These are phyloP conservation scores for Phocoena sinus DNA, from an alignment of 2,113 vertebrate species.

Conservation along the genomic window DNA sequence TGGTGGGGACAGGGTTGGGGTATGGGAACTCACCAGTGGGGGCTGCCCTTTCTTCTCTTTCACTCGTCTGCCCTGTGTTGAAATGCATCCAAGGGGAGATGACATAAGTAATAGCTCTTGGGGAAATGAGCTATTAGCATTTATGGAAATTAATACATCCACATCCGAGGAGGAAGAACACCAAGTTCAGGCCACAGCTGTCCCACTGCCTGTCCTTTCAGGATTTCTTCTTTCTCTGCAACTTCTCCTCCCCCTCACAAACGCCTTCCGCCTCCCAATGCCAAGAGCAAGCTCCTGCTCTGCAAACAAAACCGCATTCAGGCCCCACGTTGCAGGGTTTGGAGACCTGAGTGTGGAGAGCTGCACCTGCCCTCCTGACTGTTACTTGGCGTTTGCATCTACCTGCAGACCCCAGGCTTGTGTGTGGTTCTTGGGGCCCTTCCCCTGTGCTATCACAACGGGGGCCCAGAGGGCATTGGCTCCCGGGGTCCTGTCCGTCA, in stretches of 20 bases:
- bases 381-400: not conserved
- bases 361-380: not conserved
- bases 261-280: not conserved
- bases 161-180: slow-evolving; percentile 32
- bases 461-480: not conserved
- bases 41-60: not conserved
- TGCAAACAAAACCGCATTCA: not conserved
- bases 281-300: not conserved
- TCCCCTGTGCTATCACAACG: not conserved
- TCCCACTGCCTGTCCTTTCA: slow-evolving; percentile 41
- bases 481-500: not conserved
- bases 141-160: slow-evolving; percentile 70
- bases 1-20: not conserved
- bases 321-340: not conserved
- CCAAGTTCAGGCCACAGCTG: slow-evolving; percentile 53
- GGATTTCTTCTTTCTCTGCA: slow-evolving; percentile 31
- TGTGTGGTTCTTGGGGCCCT: not conserved
- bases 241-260: slow-evolving; percentile 40
- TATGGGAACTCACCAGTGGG: not conserved
- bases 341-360: not conserved
- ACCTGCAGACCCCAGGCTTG: not conserved
- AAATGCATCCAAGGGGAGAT: slow-evolving; percentile 48
- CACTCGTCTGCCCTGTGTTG: slow-evolving; percentile 20
- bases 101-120: slow-evolving; percentile 68
- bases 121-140: slow-evolving; percentile 60